These are phyloP conservation scores for Epirrita christyi DNA, from an alignment of 2,888 invertebrate genomes.

Conservation along the genomic window DNA sequence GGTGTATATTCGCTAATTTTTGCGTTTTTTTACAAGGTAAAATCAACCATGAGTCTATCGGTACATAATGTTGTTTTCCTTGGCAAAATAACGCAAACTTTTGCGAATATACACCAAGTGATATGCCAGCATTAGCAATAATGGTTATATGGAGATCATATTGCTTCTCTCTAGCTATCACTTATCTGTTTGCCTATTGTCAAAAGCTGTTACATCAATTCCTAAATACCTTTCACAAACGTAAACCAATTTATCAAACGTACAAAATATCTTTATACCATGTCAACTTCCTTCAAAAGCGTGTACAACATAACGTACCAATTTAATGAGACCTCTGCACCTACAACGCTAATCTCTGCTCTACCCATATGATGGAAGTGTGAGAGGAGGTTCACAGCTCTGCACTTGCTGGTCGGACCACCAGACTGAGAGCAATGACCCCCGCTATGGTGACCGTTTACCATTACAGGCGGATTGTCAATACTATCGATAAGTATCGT, in stretches of 20 bases:
- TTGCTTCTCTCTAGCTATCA: too few species aligned
- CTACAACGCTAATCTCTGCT: constrained; percentile 18
- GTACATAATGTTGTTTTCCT: too few species aligned
- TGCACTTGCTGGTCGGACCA: constrained; percentile 30
- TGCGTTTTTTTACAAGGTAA: too few species aligned
- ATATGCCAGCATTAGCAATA: too few species aligned
- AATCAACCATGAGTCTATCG: too few species aligned
- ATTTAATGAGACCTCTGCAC: constrained; percentile 21
- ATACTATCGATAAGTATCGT: constrained; percentile 44
- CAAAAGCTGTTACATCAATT: constrained; percentile 5
- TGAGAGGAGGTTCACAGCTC: constrained; percentile 23
- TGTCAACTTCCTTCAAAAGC: constrained; percentile 40
- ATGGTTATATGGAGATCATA: too few species aligned
- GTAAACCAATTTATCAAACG: constrained; percentile 37
- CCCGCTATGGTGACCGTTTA: constrained; percentile 48
- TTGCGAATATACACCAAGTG: too few species aligned
- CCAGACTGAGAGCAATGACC: constrained; percentile 49
- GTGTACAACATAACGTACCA: constrained; percentile 31
- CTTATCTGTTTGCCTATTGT: too few species aligned
- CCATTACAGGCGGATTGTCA: constrained; percentile 42
- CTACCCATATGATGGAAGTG: not conserved
- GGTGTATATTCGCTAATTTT: too few species aligned
- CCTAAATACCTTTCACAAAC: constrained; percentile 21
- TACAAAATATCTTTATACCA: constrained; percentile 34
- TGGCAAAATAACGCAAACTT: too few species aligned